phyloP scores from a whole-genome alignment of 2,888 invertebrate genomes.

The Mesoligia furuncula region DNA sequence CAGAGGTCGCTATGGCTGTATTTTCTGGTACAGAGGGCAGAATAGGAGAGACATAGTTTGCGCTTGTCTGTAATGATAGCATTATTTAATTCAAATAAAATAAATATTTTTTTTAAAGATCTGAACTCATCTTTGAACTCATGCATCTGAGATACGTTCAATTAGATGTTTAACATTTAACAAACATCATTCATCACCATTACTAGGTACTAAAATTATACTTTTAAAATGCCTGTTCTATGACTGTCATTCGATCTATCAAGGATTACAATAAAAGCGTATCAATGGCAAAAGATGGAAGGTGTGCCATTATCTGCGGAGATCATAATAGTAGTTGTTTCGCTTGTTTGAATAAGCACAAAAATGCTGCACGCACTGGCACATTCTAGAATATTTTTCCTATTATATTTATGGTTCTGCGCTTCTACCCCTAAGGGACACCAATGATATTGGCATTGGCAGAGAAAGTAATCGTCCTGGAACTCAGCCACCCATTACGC shows the following conservation, averaged over 20 bases:
- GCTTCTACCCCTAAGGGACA: slow-evolving; percentile 17
- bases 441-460: slow-evolving; percentile 73
- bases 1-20: not conserved
- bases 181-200: not conserved
- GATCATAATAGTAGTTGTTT: not conserved
- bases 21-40: not conserved
- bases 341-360: not conserved
- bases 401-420: not conserved
- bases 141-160: not conserved
- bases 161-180: not conserved
- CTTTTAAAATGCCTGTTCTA: not conserved
- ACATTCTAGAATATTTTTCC: not conserved
- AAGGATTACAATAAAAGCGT: not conserved
- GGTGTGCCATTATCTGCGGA: not conserved
- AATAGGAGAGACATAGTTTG: not conserved
- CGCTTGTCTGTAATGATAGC: not conserved
- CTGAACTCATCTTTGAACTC: not conserved
- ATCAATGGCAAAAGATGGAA: not conserved
- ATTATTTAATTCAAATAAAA: not conserved
- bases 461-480: slow-evolving; percentile 85
- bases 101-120: not conserved
- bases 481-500: slow-evolving; percentile 80
- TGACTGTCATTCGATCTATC: not conserved
- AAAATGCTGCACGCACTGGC: not conserved
- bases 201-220: not conserved